A percentile compares a stretch with the other conserved stretches of the same genome.
Conservation (phyloP, 2,888 invertebrate species). For the Brassicogethes aeneus region DNA sequence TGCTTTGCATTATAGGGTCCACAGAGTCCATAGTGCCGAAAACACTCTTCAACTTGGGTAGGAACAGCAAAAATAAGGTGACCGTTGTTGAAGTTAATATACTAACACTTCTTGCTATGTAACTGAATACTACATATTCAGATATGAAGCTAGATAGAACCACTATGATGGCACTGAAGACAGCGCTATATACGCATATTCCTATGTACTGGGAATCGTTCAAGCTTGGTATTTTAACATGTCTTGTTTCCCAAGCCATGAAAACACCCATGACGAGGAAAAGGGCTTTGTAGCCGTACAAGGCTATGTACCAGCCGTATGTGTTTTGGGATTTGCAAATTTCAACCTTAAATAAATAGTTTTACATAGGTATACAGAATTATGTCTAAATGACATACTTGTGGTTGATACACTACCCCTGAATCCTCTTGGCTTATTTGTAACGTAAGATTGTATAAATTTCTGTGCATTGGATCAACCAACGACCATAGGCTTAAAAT, state of each 20-base stretch:
- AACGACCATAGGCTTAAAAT: slow-evolving; percentile 78
- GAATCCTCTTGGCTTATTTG: slow-evolving; percentile 69
- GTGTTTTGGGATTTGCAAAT: slow-evolving; percentile 82
- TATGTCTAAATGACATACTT: slow-evolving; percentile 45
- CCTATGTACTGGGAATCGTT: slow-evolving; percentile 93
- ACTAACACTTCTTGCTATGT: slow-evolving; percentile 71
- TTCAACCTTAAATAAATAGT: slow-evolving; percentile 59
- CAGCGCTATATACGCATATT: slow-evolving; percentile 85
- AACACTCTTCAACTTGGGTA: slow-evolving; percentile 76
- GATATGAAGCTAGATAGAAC: slow-evolving; percentile 82
- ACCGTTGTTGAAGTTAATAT: slow-evolving; percentile 81
- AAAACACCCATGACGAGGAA: slow-evolving; percentile 83
- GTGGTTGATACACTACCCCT: slow-evolving; percentile 78
- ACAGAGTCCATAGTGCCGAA: slow-evolving; percentile 55
- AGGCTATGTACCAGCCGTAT: slow-evolving; percentile 80
- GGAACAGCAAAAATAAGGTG: slow-evolving; percentile 74
- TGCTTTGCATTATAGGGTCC: slow-evolving; percentile 79
- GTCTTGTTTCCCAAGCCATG: slow-evolving; percentile 94
- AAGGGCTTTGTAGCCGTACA: slow-evolving; percentile 85
- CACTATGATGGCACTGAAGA: slow-evolving; percentile 80
- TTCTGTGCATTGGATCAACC: slow-evolving; percentile 80
- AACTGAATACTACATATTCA: slow-evolving; percentile 71
- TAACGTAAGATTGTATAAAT: slow-evolving; percentile 71
- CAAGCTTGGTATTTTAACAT: slow-evolving; percentile 83
- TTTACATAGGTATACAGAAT: background rate